Base-by-base conservation (phyloP, 1,140 invertebrate genomes). In the Oncopeltus fasciatus region DNA sequence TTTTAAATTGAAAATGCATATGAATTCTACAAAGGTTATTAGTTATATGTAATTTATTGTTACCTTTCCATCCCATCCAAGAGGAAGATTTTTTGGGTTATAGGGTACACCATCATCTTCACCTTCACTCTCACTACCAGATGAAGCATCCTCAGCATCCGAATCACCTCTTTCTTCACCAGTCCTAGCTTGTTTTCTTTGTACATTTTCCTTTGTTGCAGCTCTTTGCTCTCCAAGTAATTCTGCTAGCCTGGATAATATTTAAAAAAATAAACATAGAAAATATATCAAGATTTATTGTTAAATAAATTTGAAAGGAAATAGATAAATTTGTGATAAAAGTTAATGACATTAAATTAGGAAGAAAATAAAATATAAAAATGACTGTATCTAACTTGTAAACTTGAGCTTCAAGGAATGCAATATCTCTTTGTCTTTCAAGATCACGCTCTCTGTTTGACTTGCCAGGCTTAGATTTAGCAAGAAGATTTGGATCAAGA, bases 41-140 rank as follows among this genome's bases (percentile, higher is more conserved):
- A n/a, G n/a, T n/a, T n/a, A n/a, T n/a, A n/a, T n/a, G n/a, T n/a
- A n/a, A n/a, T n/a, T n/a, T n/a, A n/a, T n/a, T n/a, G n/a, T 67
- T 72, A 87, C 85, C 78, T 99, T 99, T 53, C 96, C 97, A 78
- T 99, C 97, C 96, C 96, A 99, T 5, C 96, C 97, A 0, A 99
- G 80, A 1, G 97, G 97, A 31, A 99, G 74, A 77, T 99, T 99
- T 77, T 99, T 99, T 0, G 97, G 97, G 78, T 99, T 99, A 73
- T 99, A 99, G 0, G 95, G 94, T 46, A 98, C 90, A 68, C 92
- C 90, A 72, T 93, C 88, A 66, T 95, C 92, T 68, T 94, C 90
- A 68, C 90, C 83, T 64, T 92, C 88, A 64, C 91, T 91, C 46
- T 90, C 88, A 16, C 81, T 87, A 70, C 93, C 92, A 20, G 81